Conservation (phyloP, 2,113 vertebrate species). For the Callaeas wilsoni region DNA sequence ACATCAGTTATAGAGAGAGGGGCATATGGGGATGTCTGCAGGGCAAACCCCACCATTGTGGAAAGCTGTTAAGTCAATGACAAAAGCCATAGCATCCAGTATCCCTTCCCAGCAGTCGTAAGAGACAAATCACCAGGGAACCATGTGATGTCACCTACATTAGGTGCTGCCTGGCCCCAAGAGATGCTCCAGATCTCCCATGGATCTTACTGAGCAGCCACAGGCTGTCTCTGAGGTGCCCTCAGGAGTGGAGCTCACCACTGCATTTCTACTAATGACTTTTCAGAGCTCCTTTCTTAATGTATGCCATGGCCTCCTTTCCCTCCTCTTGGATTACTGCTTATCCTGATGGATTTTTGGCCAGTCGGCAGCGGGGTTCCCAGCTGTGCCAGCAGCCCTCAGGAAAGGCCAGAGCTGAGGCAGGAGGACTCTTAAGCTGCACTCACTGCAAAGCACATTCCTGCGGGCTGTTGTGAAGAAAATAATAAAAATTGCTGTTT, state of each 20-base stretch:
- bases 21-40: neutral
- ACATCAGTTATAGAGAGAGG: neutral
- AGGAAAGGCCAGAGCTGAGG: neutral
- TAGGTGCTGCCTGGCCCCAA: neutral
- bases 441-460: neutral
- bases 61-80: neutral
- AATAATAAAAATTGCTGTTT: neutral
- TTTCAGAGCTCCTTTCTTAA: neutral
- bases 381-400: neutral
- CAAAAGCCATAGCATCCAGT: neutral
- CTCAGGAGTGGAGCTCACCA: neutral
- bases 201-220: neutral
- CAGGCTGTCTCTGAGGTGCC: neutral
- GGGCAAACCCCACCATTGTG: accelerated
- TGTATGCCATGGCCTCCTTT: neutral
- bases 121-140: neutral
- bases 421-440: neutral
- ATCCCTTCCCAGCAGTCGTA: neutral
- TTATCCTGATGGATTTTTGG: neutral
- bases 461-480: neutral
- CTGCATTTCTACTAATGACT: neutral
- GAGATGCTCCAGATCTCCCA: neutral
- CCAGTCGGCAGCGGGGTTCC: neutral
- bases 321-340: neutral
- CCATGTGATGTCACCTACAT: neutral